Base-by-base conservation (phyloP, 2,888 invertebrate species). In the Drosophila multiciliata region DNA sequence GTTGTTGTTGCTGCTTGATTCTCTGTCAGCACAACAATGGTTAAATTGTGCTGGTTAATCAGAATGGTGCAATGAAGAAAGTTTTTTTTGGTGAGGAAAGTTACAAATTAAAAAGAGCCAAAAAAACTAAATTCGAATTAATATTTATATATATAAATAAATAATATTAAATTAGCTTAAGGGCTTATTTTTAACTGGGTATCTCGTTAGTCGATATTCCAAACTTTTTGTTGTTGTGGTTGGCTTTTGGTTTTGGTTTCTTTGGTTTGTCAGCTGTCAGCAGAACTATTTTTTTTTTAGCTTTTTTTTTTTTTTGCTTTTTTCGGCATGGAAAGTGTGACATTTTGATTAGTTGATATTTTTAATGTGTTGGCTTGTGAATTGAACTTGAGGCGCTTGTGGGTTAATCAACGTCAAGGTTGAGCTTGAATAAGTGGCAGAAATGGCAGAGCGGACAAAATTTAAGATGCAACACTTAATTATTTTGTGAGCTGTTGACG, bases 331-430 rank as follows among this genome's bases (percentile, higher is more conserved):
- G 88, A 87, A 89, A 86, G 86, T 86, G 90, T 88, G 86, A 87
- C 86, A 76, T 79, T 90, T 87, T 88, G 89, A 87, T 87, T 85
- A 87, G 88, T 89, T 81, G 66, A 83, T 73, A 73, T 68, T 74
- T 72, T 66, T 62, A 59, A 57, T 77, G 68, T 52, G 65, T 60
- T 50, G 60, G 66, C 70, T 87, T 81, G 79, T 71, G 81, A 87
- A 87, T 90, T 87, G 87, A 87, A 87, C 87, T 87, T 87, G 87
- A 88, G 76, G 68, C 75, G 68, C 72, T 69, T 57, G 69, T 59
- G 76, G 80, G 78, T 86, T 87, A 86, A 89, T 85, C 70, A 85
- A 75, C 78, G 72, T 73, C 88, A 86, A 86, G 86, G 86, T 83
- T 88, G 85, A 54, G 45, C 58, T 68, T 49, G 50, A 63, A 73